phyloP scores from a whole-genome alignment of 2,113 vertebrate genomes.

The Cochlearius cochlearius region DNA sequence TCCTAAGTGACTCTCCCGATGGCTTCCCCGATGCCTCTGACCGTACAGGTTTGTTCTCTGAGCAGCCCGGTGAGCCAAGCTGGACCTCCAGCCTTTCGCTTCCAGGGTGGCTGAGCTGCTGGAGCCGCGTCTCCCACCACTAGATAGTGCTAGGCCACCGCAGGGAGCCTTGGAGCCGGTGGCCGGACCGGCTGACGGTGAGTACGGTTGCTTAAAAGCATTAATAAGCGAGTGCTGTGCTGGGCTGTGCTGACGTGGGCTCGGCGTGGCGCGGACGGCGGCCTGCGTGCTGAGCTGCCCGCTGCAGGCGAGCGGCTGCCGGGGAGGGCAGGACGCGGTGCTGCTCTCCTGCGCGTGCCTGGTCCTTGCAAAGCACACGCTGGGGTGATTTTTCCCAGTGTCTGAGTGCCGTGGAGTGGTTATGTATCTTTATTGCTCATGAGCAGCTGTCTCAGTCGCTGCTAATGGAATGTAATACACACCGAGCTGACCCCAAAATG shows the following conservation, averaged over 20 bases:
- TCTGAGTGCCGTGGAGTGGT: not conserved
- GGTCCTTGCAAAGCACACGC: not conserved
- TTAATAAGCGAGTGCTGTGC: fast-evolving
- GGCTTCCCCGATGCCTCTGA: fast-evolving
- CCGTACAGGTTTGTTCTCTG: not conserved
- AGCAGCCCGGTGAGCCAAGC: not conserved
- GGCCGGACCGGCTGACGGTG: fast-evolving
- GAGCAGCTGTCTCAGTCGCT: not conserved
- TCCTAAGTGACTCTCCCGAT: not conserved
- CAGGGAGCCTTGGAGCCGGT: not conserved
- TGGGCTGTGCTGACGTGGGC: fast-evolving
- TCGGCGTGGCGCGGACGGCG: fast-evolving
- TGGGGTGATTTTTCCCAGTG: not conserved
- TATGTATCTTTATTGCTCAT: not conserved
- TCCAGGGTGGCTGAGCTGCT: not conserved
- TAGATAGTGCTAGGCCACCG: not conserved
- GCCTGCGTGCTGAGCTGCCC: fast-evolving
- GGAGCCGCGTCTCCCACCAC: not conserved
- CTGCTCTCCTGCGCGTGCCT: not conserved
- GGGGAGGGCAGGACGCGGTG: not conserved
- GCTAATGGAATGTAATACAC: not conserved
- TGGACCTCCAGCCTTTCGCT: not conserved
- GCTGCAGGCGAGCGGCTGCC: not conserved
- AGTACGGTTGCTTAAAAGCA: not conserved
- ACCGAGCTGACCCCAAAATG: not conserved